Conservation (phyloP, 1,140 invertebrate species). For the Drosophila albomicans region DNA sequence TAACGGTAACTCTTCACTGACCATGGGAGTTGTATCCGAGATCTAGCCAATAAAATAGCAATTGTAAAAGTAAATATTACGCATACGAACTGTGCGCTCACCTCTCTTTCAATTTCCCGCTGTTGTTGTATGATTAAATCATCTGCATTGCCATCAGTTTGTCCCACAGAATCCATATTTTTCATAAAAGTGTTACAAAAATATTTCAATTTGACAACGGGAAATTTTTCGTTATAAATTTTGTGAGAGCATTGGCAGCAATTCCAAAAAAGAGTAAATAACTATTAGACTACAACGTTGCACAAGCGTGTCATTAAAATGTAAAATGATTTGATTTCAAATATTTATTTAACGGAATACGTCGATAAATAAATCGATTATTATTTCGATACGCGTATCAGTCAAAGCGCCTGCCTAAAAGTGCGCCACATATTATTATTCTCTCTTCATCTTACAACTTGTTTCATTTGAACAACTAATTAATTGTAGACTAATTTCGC, state of each 20-base stretch:
- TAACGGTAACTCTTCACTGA: conserved; percentile 91
- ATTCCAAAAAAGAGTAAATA: background rate
- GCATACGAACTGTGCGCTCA: conserved; percentile 72
- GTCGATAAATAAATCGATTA: conserved; percentile 17
- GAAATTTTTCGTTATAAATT: background rate
- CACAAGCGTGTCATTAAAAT: no score
- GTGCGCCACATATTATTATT: conserved; percentile 12
- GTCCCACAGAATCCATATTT: conserved; percentile 35
- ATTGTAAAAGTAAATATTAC: background rate
- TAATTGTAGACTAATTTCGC: conserved; percentile 12
- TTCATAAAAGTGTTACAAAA: conserved; percentile 6
- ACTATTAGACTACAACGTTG: no score
- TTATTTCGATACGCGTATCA: background rate
- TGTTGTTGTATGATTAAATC: conserved; percentile 96
- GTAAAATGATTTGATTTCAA: background rate
- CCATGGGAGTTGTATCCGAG: conserved; percentile 92
- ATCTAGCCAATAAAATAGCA: conserved; percentile 87
- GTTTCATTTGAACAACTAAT: conserved; percentile 12
- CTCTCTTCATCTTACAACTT: background rate
- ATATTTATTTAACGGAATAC: background rate
- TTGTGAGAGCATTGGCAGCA: background rate
- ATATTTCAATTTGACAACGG: conserved; percentile 24
- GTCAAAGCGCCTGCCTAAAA: conserved; percentile 18
- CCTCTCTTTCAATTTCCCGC: conserved; percentile 95
- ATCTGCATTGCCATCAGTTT: conserved; percentile 91